Evolutionary conservation across 2,797 vertebrate species (phyloP).

Genomic region (Loriculus beryllinus): DNA sequence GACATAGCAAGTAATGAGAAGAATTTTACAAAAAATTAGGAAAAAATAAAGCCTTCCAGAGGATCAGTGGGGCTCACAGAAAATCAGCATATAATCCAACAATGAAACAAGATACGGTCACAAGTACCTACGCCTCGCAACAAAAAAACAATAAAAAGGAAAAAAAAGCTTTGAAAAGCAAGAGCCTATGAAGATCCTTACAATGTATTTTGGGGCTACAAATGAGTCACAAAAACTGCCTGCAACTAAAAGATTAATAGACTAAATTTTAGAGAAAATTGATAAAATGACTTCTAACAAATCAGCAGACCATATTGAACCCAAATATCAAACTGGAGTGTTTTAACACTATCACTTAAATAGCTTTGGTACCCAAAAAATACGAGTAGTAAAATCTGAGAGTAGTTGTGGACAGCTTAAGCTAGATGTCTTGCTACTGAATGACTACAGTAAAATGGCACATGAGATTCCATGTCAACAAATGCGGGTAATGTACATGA

Average conservation of each 20-base stretch:
- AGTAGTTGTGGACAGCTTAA: neutral
- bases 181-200: neutral
- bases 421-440: neutral
- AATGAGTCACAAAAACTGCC: neutral
- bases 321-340: neutral
- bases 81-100: neutral
- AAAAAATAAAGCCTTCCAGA: neutral
- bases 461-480: neutral
- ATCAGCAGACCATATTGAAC: neutral
- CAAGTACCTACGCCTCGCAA: rapidly evolving
- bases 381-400: neutral
- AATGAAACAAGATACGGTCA: neutral
- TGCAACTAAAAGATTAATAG: neutral
- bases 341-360: neutral
- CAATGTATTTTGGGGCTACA: neutral
- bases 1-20: neutral
- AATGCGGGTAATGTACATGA: neutral
- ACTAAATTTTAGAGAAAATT: neutral
- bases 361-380: neutral
- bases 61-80: neutral
- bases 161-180: neutral
- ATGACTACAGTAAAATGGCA: neutral
- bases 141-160: too few species aligned
- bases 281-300: neutral
- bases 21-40: neutral